Evolutionary conservation across 2,113 vertebrate genomes (phyloP), one percentile per base, ranked within the genome.

Genomic region (Columbina picui): DNA sequence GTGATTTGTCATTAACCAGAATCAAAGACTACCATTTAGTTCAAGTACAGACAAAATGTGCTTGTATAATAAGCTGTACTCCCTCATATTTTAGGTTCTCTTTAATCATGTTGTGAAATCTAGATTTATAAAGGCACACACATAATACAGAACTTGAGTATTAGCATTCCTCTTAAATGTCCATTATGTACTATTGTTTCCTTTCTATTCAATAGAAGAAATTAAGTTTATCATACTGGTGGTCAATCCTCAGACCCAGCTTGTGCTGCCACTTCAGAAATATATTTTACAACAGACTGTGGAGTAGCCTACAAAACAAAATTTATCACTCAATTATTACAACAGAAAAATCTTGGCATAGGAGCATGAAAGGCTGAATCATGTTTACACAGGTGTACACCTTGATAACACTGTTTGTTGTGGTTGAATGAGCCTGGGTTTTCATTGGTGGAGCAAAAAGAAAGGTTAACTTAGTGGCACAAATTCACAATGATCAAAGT

Each of bases 31-130:
- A 56, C 34, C 27, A 38, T 92, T 93, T 92, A 88, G 59, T 86
- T 96, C 83, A 93, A 86, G 75, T 78, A 75, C 43, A 81, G 64
- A 84, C 64, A 75, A 90, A 97, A 89, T 52, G 57, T 64, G 10
- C 68, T 74, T 47, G 71, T 81, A 77, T 80, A 95, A 93, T 84
- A 78, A 87, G 36, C 56, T 93, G 18, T 78, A 56, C 52, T 93
- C n/a, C 5, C 45, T 95, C 64, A 34, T 89, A 52, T 78, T 95
- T 94, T 75, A 75, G 11, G 41, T 74, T 95, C 52, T 63, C 85
- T 96, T 93, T 96, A 93, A 96, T 95, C 68, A 70, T 27, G 26
- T 83, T 84, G 87, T 63, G 63, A 94, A 94, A 95, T 93, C 64
- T 92, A 84, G 89, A 84, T 84, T 89, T 92, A 64, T 82, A 89